A percentile compares a stretch with the other conserved stretches of the same genome.
These are phyloP conservation scores for Blera fallax DNA, from an alignment of 2,888 invertebrate genomes.

Conservation along the genomic window DNA sequence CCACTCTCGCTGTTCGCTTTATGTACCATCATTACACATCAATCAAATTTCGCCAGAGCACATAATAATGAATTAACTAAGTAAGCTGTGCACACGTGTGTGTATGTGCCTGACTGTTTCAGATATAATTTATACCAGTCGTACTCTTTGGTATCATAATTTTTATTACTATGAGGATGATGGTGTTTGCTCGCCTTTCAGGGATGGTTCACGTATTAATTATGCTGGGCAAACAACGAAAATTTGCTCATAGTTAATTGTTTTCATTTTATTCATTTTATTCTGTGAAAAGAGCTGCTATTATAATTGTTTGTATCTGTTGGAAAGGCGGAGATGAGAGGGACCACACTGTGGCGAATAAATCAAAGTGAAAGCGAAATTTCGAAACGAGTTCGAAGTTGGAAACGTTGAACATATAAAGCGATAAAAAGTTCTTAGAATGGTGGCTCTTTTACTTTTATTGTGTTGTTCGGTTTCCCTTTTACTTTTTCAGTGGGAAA, in stretches of 20 bases:
- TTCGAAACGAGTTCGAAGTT: conserved; percentile 32
- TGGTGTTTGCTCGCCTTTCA: conserved; percentile 1
- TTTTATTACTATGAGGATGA: conserved; percentile 17
- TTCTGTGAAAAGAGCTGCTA: neutral
- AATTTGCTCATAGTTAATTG: conserved; percentile 20
- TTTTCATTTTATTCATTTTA: conserved; percentile 40
- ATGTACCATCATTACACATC: conserved; percentile 50
- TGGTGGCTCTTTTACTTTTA: conserved; percentile 1
- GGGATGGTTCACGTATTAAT: conserved; percentile 42
- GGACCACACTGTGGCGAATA: conserved; percentile 15
- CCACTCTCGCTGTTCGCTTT: conserved; percentile 26
- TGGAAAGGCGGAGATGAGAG: neutral
- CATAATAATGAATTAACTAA: conserved; percentile 53
- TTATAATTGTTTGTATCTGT: conserved; percentile 3
- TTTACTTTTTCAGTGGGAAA: neutral
- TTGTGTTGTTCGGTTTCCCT: conserved; percentile 3
- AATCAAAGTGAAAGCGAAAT: conserved; percentile 58
- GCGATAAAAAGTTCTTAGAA: conserved; percentile 6
- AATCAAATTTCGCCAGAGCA: conserved; percentile 58
- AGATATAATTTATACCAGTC: conserved; percentile 6
- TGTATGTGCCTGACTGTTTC: neutral
- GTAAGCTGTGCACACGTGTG: neutral
- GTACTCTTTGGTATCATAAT: neutral
- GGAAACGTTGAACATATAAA: neutral
- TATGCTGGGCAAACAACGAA: conserved; percentile 37